Evolutionary conservation across 1,140 invertebrate species (phyloP).

Genomic region (Cydia strobilella): DNA sequence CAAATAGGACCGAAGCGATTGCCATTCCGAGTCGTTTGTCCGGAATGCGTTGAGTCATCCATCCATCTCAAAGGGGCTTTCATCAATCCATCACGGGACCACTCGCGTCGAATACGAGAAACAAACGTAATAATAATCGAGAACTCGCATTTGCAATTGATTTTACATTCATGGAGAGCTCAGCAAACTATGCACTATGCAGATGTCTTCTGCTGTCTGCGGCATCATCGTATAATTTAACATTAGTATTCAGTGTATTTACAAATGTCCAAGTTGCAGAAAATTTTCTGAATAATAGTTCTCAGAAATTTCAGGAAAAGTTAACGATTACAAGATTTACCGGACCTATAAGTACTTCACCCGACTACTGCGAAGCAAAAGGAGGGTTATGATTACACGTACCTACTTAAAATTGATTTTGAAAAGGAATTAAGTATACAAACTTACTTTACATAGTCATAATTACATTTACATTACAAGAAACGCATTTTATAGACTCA

Average conservation of each 20-base stretch:
- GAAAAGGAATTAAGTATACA: too few species aligned
- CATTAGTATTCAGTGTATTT: not conserved
- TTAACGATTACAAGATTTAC: too few species aligned
- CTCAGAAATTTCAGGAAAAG: too few species aligned
- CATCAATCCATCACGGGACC: slow-evolving; percentile 50
- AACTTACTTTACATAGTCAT: too few species aligned
- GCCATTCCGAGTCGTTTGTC: slow-evolving; percentile 42
- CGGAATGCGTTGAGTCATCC: slow-evolving; percentile 58
- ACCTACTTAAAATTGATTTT: too few species aligned
- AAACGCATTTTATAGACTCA: too few species aligned
- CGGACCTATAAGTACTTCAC: too few species aligned
- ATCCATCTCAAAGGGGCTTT: slow-evolving; percentile 59
- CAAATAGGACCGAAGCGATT: slow-evolving; percentile 49
- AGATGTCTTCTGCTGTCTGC: not conserved
- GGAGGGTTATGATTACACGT: too few species aligned
- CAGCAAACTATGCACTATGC: not conserved
- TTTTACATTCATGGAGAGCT: not conserved
- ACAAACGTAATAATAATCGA: slow-evolving; percentile 31
- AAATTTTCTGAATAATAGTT: too few species aligned
- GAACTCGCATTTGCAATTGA: slow-evolving; percentile 6
- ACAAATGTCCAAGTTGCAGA: too few species aligned
- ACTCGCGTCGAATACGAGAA: slow-evolving; percentile 35
- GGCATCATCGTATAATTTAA: not conserved
- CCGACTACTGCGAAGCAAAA: too few species aligned
- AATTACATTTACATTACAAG: too few species aligned